Conservation (phyloP, 2,113 vertebrate genomes). For the Seriola aureovittata region DNA sequence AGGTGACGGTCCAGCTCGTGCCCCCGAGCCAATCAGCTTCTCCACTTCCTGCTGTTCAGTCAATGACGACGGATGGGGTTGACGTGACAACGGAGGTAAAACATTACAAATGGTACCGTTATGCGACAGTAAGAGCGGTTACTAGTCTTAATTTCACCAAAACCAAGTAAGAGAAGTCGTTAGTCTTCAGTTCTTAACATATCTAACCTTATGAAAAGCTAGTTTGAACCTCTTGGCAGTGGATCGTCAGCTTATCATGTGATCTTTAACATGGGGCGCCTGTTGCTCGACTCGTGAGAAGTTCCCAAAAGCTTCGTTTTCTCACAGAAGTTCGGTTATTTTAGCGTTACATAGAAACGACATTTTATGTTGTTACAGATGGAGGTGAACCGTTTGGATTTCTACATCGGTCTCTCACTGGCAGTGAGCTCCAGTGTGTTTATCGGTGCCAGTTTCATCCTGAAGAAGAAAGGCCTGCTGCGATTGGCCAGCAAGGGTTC, state of each 20-base stretch:
- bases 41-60: neutral
- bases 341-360: fast-evolving
- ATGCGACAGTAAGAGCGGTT: neutral
- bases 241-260: conserved; percentile 57
- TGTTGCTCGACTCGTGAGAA: conserved; percentile 11
- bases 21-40: conserved; percentile 58
- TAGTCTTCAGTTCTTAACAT: neutral
- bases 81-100: conserved; percentile 52
- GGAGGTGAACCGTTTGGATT: conserved; percentile 76
- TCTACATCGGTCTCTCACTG: conserved; percentile 86
- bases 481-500: conserved; percentile 83
- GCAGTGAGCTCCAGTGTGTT: conserved; percentile 87
- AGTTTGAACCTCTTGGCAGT: neutral
- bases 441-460: conserved; percentile 87
- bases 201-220: no score
- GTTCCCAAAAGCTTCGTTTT: neutral
- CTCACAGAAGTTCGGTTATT: neutral
- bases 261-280: conserved; percentile 41
- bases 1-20: neutral
- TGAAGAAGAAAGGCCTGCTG: conserved; percentile 91
- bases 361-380: conserved; percentile 65
- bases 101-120: neutral
- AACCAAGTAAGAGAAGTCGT: fast-evolving
- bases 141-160: neutral
- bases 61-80: conserved; percentile 25